Conservation (phyloP, 1,140 invertebrate species). For the Cherax quadricarinatus region DNA sequence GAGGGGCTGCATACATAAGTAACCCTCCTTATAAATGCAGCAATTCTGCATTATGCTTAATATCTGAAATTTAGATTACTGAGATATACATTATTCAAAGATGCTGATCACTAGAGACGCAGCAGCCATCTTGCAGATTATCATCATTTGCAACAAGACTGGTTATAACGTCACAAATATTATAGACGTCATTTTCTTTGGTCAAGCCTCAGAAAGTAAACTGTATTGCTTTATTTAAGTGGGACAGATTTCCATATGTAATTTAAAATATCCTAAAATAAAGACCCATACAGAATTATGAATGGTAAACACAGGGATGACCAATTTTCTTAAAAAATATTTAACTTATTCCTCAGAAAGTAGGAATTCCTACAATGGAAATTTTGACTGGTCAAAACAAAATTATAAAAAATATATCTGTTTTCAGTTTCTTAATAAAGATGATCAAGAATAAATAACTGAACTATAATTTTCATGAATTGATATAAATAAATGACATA, state of each 20-base stretch:
- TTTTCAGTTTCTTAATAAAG: background rate
- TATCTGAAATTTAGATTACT: too few relatives aligned
- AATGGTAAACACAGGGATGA: background rate
- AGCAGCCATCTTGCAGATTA: too few relatives aligned
- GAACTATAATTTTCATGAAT: background rate
- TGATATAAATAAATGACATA: background rate
- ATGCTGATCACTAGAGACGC: too few relatives aligned
- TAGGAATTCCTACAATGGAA: background rate
- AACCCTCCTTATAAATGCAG: background rate
- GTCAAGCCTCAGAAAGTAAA: constrained; percentile 50
- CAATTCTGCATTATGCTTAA: too few relatives aligned
- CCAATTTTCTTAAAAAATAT: background rate
- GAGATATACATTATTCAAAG: too few relatives aligned
- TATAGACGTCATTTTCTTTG: background rate
- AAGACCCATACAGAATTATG: background rate
- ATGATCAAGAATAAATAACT: background rate
- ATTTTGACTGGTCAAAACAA: background rate
- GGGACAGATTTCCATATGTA: constrained; percentile 45
- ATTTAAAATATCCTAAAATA: background rate
- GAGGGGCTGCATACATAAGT: background rate
- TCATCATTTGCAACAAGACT: too few relatives aligned
- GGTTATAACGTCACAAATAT: background rate
- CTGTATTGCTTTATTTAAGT: constrained; percentile 44
- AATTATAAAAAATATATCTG: background rate
- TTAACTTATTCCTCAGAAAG: background rate